Conservation (phyloP, 2,113 vertebrate species). For the Oxyura jamaicensis region DNA sequence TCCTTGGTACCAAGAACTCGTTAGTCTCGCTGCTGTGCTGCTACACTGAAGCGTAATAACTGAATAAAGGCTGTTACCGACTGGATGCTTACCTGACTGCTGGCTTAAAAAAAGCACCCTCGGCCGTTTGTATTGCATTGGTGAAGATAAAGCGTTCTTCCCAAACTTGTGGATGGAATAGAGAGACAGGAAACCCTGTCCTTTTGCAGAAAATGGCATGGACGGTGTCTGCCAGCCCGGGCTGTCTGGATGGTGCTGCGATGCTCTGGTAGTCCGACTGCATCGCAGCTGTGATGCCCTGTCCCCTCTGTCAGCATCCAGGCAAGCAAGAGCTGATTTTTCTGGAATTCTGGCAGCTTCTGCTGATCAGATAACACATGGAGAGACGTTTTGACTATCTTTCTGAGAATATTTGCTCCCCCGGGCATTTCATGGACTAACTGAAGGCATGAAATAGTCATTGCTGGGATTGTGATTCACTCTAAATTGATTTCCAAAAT, state of each 20-base stretch:
- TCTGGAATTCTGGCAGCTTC: slow-evolving; percentile 10
- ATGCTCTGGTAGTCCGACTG: neutral
- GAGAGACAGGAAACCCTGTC: neutral
- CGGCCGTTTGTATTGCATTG: neutral
- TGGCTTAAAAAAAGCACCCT: neutral
- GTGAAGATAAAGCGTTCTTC: neutral
- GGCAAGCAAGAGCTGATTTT: neutral
- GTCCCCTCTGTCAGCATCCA: neutral
- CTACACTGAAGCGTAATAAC: neutral
- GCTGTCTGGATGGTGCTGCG: neutral
- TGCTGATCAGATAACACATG: neutral
- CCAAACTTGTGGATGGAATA: neutral
- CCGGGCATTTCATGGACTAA: neutral
- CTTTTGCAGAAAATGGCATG: neutral
- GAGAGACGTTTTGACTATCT: neutral
- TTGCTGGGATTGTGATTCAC: slow-evolving; percentile 14
- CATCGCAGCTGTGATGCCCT: neutral
- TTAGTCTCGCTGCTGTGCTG: neutral
- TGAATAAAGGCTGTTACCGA: neutral
- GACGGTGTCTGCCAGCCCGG: too few species aligned
- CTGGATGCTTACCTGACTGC: neutral
- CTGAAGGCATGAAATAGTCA: neutral
- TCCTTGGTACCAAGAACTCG: neutral
- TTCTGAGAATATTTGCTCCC: slow-evolving; percentile 45
- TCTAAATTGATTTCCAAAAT: slow-evolving; percentile 52